phyloP scores from a whole-genome alignment of 2,797 vertebrate genomes.

The Aselliscus stoliczkanus region DNA sequence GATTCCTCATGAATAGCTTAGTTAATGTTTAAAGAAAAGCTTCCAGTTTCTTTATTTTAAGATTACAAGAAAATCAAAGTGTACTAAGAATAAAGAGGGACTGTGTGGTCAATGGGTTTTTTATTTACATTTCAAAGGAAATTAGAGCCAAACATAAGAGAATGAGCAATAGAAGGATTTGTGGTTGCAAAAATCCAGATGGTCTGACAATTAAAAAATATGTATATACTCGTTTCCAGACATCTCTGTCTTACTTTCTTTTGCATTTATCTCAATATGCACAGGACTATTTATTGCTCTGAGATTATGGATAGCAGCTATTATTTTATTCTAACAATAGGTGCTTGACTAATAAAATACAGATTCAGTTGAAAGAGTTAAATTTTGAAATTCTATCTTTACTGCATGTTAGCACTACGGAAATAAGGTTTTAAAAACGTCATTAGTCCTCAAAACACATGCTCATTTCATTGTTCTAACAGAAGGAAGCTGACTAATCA shows the following conservation, averaged over 20 bases:
- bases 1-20: not conserved
- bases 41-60: not conserved
- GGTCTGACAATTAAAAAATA: not conserved
- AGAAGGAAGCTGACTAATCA: constrained; percentile 52
- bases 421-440: constrained; percentile 45
- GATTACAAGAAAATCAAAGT: constrained; percentile 23
- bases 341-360: not conserved
- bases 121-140: constrained; percentile 42
- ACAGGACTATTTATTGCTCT: not conserved
- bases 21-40: not conserved
- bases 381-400: constrained; percentile 29
- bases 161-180: not conserved
- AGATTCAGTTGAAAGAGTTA: not conserved
- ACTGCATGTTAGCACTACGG: not conserved
- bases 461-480: constrained; percentile 27
- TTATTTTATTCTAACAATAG: not conserved
- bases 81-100: not conserved
- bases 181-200: constrained; percentile 18
- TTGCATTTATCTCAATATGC: not conserved
- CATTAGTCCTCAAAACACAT: constrained; percentile 34
- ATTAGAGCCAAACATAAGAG: not conserved
- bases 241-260: not conserved
- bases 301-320: not conserved
- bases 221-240: not conserved
- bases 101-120: not conserved